phyloP scores from a whole-genome alignment of 2,113 vertebrate species.

The Ammodytes dubius region DNA sequence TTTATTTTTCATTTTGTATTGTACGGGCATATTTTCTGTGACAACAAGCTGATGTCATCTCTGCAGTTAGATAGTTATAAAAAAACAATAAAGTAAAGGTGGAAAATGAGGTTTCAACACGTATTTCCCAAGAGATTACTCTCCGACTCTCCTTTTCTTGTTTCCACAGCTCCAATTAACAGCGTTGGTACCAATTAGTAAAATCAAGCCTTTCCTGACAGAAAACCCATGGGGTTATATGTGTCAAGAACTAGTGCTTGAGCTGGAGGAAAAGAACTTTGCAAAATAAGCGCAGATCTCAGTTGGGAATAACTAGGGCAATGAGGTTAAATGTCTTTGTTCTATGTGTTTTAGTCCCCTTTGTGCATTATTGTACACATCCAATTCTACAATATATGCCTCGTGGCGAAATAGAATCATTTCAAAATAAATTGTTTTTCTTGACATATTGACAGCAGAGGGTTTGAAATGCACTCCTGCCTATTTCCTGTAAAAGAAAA shows the following conservation, averaged over 20 bases:
- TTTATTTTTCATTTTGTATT: slow-evolving; percentile 36
- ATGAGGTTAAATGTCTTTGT: slow-evolving; percentile 58
- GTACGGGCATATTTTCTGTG: slow-evolving; percentile 48
- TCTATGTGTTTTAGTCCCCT: slow-evolving; percentile 33
- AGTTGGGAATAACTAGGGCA: slow-evolving; percentile 52
- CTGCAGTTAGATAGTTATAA: slow-evolving; percentile 40
- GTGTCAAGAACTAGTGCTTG: slow-evolving; percentile 67
- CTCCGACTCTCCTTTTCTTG: slow-evolving; percentile 66
- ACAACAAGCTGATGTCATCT: slow-evolving; percentile 54
- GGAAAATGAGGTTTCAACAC: slow-evolving; percentile 74
- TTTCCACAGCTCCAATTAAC: slow-evolving; percentile 81
- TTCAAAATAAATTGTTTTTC: slow-evolving; percentile 2
- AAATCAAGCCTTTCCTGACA: slow-evolving; percentile 76
- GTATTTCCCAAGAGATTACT: slow-evolving; percentile 70
- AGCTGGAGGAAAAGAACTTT: slow-evolving; percentile 42
- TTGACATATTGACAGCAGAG: slow-evolving; percentile 18
- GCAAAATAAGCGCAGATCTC: slow-evolving; percentile 40
- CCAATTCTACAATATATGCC: not conserved
- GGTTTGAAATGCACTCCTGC: slow-evolving; percentile 16
- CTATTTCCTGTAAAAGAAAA: not conserved
- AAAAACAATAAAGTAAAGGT: slow-evolving; percentile 63
- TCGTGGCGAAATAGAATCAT: not conserved
- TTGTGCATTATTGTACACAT: slow-evolving; percentile 5
- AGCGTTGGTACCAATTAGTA: slow-evolving; percentile 82
- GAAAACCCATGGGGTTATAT: slow-evolving; percentile 70